These are phyloP conservation scores for Brachynemurus nebulosus DNA, from an alignment of 2,888 invertebrate genomes.

Conservation along the genomic window DNA sequence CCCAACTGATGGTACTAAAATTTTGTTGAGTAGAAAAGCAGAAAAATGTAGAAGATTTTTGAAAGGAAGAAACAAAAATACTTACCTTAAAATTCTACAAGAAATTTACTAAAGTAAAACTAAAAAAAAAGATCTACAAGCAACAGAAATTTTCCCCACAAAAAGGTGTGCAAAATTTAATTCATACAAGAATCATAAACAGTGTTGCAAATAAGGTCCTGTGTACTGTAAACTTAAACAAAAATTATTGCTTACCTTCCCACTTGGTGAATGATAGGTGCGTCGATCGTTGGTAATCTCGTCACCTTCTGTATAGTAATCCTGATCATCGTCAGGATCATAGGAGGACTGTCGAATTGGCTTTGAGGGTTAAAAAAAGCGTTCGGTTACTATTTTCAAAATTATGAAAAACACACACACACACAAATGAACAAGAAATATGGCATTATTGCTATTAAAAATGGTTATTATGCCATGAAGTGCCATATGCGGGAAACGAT, in stretches of 20 bases:
- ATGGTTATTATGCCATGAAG: too few species aligned
- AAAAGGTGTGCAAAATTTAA: background rate
- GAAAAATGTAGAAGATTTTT: too few species aligned
- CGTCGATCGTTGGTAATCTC: background rate
- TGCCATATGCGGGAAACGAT: too few species aligned
- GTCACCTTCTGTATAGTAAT: slow-evolving; percentile 3
- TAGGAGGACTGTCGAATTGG: slow-evolving; percentile 6
- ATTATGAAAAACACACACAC: too few species aligned
- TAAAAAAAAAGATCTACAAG: background rate
- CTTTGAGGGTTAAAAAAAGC: slow-evolving; percentile 6
- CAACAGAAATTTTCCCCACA: background rate
- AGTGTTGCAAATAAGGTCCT: too few species aligned
- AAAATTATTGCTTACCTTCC: slow-evolving; percentile 6
- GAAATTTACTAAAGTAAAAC: background rate
- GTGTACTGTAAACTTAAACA: background rate
- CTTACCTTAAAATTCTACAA: background rate
- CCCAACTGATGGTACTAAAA: too few species aligned
- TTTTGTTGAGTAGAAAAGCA: too few species aligned
- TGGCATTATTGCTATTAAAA: too few species aligned
- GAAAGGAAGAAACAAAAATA: too few species aligned
- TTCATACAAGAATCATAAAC: too few species aligned
- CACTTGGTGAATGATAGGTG: slow-evolving; percentile 6
- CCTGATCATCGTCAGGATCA: slow-evolving; percentile 9
- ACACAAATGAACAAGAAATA: too few species aligned
- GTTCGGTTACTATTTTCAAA: too few species aligned